These are phyloP conservation scores for Eulemur rufifrons DNA, from an alignment of 2,113 vertebrate species.

Conservation along the genomic window DNA sequence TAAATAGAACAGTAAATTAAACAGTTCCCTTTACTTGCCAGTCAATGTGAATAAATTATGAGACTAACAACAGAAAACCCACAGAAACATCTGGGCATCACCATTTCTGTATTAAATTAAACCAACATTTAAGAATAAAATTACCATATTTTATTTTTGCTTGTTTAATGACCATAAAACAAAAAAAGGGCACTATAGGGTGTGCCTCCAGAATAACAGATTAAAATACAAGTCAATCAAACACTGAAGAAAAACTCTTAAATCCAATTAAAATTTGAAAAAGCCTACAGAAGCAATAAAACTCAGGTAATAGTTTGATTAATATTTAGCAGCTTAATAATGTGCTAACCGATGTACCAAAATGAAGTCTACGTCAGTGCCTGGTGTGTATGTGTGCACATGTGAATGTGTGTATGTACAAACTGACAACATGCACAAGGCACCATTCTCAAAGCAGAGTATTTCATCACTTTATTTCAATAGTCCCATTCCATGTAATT, in stretches of 20 bases:
- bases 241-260: not conserved
- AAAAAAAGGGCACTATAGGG: not conserved
- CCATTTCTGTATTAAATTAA: conserved; percentile 1
- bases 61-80: not conserved
- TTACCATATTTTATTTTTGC: not conserved
- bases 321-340: not conserved
- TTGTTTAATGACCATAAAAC: not conserved
- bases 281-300: not conserved
- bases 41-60: not conserved
- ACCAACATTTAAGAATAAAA: not conserved
- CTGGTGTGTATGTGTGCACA: not conserved
- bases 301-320: not conserved
- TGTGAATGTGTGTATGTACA: not conserved
- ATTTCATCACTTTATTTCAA: not conserved
- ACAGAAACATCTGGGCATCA: not conserved
- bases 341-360: not conserved
- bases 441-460: not conserved
- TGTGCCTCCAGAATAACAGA: not conserved
- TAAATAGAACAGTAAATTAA: not conserved
- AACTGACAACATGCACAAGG: not conserved
- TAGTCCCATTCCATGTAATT: not conserved
- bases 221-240: not conserved
- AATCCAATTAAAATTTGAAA: not conserved
- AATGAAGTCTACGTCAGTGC: not conserved
- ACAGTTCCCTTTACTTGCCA: not conserved